phyloP scores from a whole-genome alignment of 2,888 invertebrate species.

The Willowsia nigromaculata region DNA sequence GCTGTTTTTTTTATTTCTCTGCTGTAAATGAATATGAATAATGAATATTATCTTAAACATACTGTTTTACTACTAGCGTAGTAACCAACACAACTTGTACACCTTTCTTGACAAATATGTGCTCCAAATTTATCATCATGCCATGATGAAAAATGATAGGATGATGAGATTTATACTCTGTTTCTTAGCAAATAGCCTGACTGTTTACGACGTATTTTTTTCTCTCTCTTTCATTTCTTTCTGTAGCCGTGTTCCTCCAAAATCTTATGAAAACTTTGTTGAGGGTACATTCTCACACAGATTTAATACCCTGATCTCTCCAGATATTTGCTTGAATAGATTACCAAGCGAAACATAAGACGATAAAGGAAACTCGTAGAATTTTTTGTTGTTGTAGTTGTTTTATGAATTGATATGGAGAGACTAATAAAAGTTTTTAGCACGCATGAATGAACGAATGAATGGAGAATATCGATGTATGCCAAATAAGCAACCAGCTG shows the following conservation, averaged over 20 bases:
- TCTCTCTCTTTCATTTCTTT: background rate
- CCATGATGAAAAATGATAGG: slow-evolving; percentile 38
- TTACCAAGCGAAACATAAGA: background rate
- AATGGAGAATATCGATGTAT: slow-evolving; percentile 18
- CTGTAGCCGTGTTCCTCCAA: background rate
- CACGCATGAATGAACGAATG: slow-evolving; percentile 19
- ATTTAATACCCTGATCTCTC: slow-evolving; percentile 25
- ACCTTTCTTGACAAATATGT: background rate
- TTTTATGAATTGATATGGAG: slow-evolving; percentile 1
- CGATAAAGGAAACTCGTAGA: background rate
- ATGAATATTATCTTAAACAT: slow-evolving; percentile 9
- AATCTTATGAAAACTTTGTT: background rate
- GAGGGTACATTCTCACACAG: background rate
- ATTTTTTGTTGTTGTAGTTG: background rate
- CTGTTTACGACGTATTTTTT: slow-evolving; percentile 5
- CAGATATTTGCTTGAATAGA: background rate
- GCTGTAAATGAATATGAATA: slow-evolving; percentile 32
- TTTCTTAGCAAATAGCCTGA: slow-evolving; percentile 17
- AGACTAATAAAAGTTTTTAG: slow-evolving; percentile 15
- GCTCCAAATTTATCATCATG: slow-evolving; percentile 5
- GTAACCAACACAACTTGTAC: background rate
- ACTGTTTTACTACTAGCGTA: background rate
- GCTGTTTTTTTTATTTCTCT: background rate
- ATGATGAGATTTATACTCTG: slow-evolving; percentile 35
- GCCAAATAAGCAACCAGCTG: slow-evolving; percentile 59